Evolutionary conservation across 2,888 invertebrate genomes (phyloP).

Genomic region (Tanytarsus gracilentus): DNA sequence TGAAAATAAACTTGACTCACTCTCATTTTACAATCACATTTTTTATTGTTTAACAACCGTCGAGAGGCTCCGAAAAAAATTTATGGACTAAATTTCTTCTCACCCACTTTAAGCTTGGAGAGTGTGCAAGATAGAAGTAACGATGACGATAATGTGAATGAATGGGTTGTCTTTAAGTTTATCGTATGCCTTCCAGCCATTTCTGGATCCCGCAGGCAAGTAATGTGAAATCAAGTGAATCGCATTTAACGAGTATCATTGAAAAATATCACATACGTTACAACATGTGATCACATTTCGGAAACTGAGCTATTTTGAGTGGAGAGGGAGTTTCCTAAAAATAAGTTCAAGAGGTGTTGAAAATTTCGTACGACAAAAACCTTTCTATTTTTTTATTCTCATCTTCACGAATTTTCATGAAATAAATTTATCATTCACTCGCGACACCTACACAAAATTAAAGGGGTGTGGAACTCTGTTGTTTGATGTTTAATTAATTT

Average conservation of each 20-base stretch:
- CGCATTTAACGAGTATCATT: neutral
- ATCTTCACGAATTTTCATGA: no score
- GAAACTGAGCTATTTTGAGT: no score
- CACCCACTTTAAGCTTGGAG: neutral
- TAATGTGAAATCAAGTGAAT: neutral
- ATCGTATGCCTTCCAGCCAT: neutral
- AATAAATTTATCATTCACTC: no score
- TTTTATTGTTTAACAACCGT: constrained; percentile 11
- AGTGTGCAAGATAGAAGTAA: neutral
- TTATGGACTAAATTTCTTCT: constrained; percentile 6
- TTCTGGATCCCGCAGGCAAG: neutral
- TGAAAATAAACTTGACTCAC: no score
- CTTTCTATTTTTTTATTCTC: no score
- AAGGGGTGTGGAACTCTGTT: no score
- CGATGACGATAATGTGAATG: no score
- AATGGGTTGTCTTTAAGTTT: neutral
- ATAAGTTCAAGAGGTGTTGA: no score
- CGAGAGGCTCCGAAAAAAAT: constrained; percentile 1
- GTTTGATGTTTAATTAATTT: no score
- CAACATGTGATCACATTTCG: neutral
- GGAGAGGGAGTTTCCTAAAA: no score
- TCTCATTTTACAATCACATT: neutral
- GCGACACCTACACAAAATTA: no score
- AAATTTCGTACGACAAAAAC: no score
- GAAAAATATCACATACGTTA: neutral